Base-by-base conservation (phyloP, 2,888 invertebrate genomes). In the Mamestra brassicae region DNA sequence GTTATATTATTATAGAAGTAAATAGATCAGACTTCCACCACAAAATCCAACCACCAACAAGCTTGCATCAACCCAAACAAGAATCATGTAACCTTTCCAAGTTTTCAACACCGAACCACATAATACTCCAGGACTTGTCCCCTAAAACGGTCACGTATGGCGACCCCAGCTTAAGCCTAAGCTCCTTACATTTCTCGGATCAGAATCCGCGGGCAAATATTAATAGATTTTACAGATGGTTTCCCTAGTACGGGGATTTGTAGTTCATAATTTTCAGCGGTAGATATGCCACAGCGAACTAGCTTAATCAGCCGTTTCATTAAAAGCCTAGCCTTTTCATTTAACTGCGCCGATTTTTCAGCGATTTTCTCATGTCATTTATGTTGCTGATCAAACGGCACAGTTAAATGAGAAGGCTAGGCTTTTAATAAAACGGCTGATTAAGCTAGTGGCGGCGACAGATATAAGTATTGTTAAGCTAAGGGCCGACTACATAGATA, bases 121-220 rank as follows among this genome's bases (percentile, higher is more conserved):
- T 11, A 38, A 67, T 71, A 83, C 57, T 73, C 69, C 64, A 57
- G 57, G 67, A 72, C 73, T 67, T 76, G 72, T 83, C 67, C 76
- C 38, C 52, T 64, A 34, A 69, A 67, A 54, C 66, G 57, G 47
- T 74, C 74, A 72, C 71, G 78, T 76, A 63, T 76, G 78, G 80
- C 34, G 26, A 63, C 68, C 76, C 72, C 38, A 50, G 71, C 74
- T 80, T 74, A 78, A 67, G 69, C 15, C 66, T 78, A 84, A 85
- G 85, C 85, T 75, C 42, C 78, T 84, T 84, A 81, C 52, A 73
- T 83, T 76, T 73, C 52, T 38, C 34, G 73, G 76, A 79, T 86
- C 78, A 71, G 45, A 65, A 36, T 54, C 50, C 42, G 26, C 38
- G 38, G n/a, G 75, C 10, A 84, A 82, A 86, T 85, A 80, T 83